These are phyloP conservation scores for Phocoena sinus DNA, from an alignment of 2,113 vertebrate species.

Conservation along the genomic window DNA sequence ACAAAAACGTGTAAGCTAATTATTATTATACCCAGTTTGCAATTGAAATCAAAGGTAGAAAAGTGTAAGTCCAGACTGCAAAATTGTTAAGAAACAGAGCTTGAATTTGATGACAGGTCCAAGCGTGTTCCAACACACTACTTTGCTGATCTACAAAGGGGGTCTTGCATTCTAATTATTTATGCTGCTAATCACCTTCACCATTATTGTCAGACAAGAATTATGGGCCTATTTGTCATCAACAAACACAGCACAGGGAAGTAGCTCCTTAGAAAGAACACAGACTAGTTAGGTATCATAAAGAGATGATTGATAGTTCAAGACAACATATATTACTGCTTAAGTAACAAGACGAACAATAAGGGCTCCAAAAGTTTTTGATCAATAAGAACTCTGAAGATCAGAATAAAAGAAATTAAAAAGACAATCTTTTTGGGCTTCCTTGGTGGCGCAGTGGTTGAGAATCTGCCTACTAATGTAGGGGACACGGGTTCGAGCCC, in stretches of 20 bases:
- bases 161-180: background rate
- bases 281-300: background rate
- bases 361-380: background rate
- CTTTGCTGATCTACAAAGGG: background rate
- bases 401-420: background rate
- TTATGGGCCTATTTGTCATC: background rate
- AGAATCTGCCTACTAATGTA: too few relatives aligned
- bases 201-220: background rate
- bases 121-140: background rate
- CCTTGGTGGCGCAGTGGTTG: too few relatives aligned
- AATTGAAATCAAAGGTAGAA: background rate
- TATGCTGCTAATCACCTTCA: background rate
- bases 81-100: background rate
- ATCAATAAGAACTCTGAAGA: background rate
- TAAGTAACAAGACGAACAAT: background rate
- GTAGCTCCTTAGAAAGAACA: background rate
- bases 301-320: background rate
- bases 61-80: background rate
- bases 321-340: background rate
- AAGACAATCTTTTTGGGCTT: background rate
- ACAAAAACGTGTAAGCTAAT: background rate
- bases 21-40: background rate
- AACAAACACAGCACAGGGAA: background rate
- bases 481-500: too few relatives aligned
- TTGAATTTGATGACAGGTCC: background rate